phyloP scores from a whole-genome alignment of 92 coral and sea anemone genomes.

The Phenganax stokvisi region DNA sequence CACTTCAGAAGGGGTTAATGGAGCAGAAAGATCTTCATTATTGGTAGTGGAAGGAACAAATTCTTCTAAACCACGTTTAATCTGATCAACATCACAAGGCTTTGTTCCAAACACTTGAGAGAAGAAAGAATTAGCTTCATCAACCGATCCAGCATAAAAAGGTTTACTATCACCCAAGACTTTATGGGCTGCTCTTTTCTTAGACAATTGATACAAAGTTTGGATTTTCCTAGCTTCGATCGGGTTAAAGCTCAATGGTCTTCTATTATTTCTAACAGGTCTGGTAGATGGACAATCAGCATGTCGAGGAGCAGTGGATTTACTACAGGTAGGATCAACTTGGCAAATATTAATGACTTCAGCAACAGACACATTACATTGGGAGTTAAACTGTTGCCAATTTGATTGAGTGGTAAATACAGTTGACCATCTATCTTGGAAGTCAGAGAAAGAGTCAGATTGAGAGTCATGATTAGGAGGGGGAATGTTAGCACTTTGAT shows the following conservation, averaged over 20 bases:
- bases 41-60: neutral
- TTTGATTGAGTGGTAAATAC: neutral
- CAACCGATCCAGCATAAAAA: neutral
- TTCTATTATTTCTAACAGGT: neutral
- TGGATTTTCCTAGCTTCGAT: neutral
- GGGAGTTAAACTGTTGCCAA: neutral
- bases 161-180: neutral
- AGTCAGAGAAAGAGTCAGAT: neutral
- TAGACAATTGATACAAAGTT: neutral
- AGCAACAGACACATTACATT: neutral
- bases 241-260: neutral
- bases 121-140: neutral
- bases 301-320: neutral
- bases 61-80: neutral
- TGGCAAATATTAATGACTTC: neutral
- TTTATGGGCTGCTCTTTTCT: neutral
- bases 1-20: neutral
- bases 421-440: neutral
- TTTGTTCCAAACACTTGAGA: neutral
- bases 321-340: neutral
- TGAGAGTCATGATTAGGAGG: too few species aligned
- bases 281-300: neutral
- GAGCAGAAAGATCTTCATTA: neutral
- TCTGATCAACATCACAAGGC: neutral
- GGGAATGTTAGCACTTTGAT: too few species aligned